Base-by-base conservation (phyloP, 1,140 invertebrate species). In the Heliconius congener region DNA sequence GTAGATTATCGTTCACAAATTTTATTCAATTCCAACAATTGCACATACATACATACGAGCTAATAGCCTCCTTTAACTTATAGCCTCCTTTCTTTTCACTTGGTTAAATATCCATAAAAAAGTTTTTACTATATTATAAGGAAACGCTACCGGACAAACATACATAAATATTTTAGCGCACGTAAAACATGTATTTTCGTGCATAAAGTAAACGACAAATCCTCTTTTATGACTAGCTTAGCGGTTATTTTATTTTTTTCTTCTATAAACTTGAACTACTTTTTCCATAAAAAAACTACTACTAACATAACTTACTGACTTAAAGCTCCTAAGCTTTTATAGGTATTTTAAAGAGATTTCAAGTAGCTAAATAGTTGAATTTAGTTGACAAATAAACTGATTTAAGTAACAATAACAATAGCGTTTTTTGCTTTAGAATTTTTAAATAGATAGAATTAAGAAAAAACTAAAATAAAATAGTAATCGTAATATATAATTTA, bases 151-250 rank as follows among this genome's bases (percentile, higher is more conserved):
- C n/a, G 57, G 34, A 66, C 19, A 76, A 23, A 57, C 19, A 27
- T 66, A 66, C 19, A 30, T 66, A 66, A 27, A 66, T 66, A 66
- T 30, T 66, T 66, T 27, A 66, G 23, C 60, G 27, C 27, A 16
- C 60, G 23, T 66, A 30, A 66, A 66, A 66, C 30, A 66, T 66
- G 60, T 66, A 66, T 66, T 66, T 57, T 66, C 60, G 23, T 30
- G 60, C 27, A 66, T 66, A 66, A 66, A 66, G 23, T 66, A 30
- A 66, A 66, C 27, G 60, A 66, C 60, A 66, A 66, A 66, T 66
- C 60, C 27, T 30, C 23, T 66, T 66, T 66, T 66, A 66, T 66
- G 27, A 30, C 27, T 23, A 30, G 27, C 60, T 66, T 66, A 60
- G 50, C 60, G n/a, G 60, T 13, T 66, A 66, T 66, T 66, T 66